Percentiles rank a stretch among this genome's conserved stretches.
Evolutionary conservation across 1,140 invertebrate species (phyloP).

Genomic region (Apis cerana): DNA sequence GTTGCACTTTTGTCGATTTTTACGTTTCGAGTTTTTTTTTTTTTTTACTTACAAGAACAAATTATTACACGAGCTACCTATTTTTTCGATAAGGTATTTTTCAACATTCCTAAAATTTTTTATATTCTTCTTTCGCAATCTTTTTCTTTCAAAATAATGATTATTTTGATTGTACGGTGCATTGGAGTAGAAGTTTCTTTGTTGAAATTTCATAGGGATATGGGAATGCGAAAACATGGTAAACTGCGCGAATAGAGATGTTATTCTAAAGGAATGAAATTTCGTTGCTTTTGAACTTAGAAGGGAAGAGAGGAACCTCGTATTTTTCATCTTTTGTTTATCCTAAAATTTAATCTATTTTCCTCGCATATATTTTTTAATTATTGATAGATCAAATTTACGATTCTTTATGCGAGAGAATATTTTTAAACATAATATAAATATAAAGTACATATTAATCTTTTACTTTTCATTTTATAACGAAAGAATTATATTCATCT

Average conservation of each 20-base stretch:
- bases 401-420: too few species aligned
- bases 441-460: too few species aligned
- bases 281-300: background rate
- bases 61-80: too few species aligned
- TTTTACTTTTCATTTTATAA: too few species aligned
- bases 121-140: background rate
- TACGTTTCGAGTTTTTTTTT: too few species aligned
- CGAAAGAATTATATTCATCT: background rate
- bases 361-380: background rate
- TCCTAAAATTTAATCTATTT: background rate
- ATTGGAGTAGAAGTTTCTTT: background rate
- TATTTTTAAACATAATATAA: too few species aligned
- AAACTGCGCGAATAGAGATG: background rate
- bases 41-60: too few species aligned
- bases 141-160: background rate
- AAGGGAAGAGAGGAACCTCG: background rate
- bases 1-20: too few species aligned
- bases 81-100: background rate
- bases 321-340: background rate
- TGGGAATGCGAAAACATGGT: background rate
- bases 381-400: too few species aligned
- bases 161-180: background rate
- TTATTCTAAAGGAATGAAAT: background rate
- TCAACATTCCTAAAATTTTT: background rate
- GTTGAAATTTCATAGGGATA: background rate